Evolutionary conservation across 2,797 vertebrate species (phyloP), one percentile per base, ranked within the genome.

Genomic region (Sebastes jordani): DNA sequence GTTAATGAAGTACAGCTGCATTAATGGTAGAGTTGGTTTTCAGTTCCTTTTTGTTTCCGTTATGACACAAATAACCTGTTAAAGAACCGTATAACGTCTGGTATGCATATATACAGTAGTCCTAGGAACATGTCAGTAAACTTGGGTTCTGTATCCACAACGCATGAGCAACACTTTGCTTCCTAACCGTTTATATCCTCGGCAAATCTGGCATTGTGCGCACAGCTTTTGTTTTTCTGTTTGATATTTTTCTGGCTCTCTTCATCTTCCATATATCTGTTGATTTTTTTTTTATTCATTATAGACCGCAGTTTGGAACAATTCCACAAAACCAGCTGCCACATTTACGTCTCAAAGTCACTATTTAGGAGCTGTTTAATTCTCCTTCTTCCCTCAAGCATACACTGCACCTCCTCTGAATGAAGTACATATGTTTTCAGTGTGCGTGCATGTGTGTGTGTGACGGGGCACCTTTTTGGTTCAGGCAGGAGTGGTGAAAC

Each of bases 91-190:
- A 95, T 96, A 94, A 93, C 90, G 93, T 96, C 94, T 95, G 95
- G 93, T 95, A 95, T 93, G 92, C 94, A 95, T 96, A 96, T 96
- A 95, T 94, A 95, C 96, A 94, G 95, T 96, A 96, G 96, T 95
- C 94, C 93, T 96, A 96, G 96, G 91, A 95, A 93, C 92, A 94
- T 95, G 93, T 96, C 95, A 93, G 94, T 93, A 94, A 95, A 95
- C 94, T 94, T 96, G 95, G 96, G 94, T 95, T 96, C 93, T 94
- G 92, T 95, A 95, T 95, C 93, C 94, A 96, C 94, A 94, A 94
- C 91, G 95, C 95, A 96, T 96, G 96, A 95, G 92, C 94, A 95
- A 91, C 95, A 96, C 93, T 94, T 49, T 88, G 94, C 94, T 95
- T 95, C 93, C 92, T 95, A 94, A 95, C 92, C 88, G 91, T 93